These are phyloP conservation scores for Scotopteryx bipunctaria DNA, from an alignment of 2,888 invertebrate species.

Conservation along the genomic window DNA sequence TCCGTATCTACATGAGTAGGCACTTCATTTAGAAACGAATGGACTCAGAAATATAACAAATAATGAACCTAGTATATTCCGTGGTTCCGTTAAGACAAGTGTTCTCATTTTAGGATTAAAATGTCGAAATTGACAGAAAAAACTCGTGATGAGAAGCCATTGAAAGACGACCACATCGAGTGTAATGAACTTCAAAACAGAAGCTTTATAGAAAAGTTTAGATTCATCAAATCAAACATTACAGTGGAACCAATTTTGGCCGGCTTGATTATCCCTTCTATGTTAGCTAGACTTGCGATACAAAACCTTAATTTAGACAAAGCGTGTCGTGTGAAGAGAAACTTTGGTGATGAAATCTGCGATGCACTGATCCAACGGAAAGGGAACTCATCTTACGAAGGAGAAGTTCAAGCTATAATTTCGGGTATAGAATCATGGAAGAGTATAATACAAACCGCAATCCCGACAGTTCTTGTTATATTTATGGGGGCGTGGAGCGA, in stretches of 20 bases:
- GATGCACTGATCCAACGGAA: conserved; percentile 59
- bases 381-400: conserved; percentile 83
- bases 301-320: conserved; percentile 75
- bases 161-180: conserved; percentile 47
- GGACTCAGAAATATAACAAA: conserved; percentile 41
- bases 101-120: conserved; percentile 15
- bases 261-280: conserved; percentile 86
- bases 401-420: conserved; percentile 82
- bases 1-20: conserved; percentile 35
- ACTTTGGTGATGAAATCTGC: conserved; percentile 64
- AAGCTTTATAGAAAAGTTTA: conserved; percentile 78
- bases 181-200: conserved; percentile 56
- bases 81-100: conserved; percentile 36
- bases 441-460: conserved; percentile 79
- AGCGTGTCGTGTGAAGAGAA: conserved; percentile 65
- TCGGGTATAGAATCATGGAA: conserved; percentile 81
- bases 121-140: conserved; percentile 49
- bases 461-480: conserved; percentile 81
- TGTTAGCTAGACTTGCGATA: conserved; percentile 86
- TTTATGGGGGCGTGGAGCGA: conserved; percentile 86
- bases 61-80: conserved; percentile 40
- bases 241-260: conserved; percentile 89
- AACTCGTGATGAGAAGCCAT: conserved; percentile 56
- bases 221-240: conserved; percentile 82
- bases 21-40: conserved; percentile 44